Evolutionary conservation across 2,888 invertebrate species (phyloP).

Genomic region (Zhengitettix transpicula): DNA sequence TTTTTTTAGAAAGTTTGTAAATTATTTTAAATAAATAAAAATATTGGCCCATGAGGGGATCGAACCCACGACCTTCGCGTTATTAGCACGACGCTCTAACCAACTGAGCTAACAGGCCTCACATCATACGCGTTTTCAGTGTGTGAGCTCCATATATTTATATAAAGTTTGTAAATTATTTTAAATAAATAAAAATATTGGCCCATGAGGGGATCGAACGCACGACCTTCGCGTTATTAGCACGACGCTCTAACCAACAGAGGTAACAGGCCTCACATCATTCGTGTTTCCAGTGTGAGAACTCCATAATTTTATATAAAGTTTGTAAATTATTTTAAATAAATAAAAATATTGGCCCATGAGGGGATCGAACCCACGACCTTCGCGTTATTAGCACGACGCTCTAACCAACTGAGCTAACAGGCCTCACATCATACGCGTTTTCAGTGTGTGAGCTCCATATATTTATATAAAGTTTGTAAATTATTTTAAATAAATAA

Average conservation of each 20-base stretch:
- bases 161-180: too few species aligned
- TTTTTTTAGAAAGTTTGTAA: too few species aligned
- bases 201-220: background rate
- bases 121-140: too few species aligned
- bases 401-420: conserved; percentile 1
- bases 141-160: too few species aligned
- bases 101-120: conserved; percentile 3
- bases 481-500: background rate
- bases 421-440: background rate
- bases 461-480: too few species aligned
- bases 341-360: background rate
- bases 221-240: conserved; percentile 1
- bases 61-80: conserved; percentile 5
- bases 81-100: conserved; percentile 6
- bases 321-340: too few species aligned
- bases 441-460: too few species aligned
- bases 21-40: background rate
- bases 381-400: conserved; percentile 1
- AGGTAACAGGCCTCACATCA: background rate
- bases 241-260: background rate
- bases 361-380: conserved; percentile 1
- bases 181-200: too few species aligned
- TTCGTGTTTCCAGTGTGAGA: too few species aligned
- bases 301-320: too few species aligned
- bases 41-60: conserved; percentile 1